These are phyloP conservation scores for Synanthedon tipuliformis DNA, from an alignment of 2,888 invertebrate genomes.

Conservation along the genomic window DNA sequence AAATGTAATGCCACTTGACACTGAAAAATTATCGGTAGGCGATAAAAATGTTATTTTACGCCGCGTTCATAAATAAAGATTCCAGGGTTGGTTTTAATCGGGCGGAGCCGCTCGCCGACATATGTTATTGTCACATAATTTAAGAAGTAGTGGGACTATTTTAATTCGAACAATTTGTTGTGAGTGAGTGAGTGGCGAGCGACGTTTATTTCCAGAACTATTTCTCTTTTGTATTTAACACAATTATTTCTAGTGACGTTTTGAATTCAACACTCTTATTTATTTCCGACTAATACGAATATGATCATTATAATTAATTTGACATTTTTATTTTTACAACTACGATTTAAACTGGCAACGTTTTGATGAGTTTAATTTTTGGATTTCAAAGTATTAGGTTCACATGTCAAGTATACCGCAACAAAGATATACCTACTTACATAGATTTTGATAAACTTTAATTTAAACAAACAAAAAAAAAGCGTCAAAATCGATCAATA, in stretches of 20 bases:
- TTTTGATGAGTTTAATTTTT: too few species aligned
- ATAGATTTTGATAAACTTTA: neutral
- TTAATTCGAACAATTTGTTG: slow-evolving; percentile 49
- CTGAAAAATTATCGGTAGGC: slow-evolving; percentile 31
- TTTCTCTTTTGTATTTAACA: slow-evolving; percentile 13
- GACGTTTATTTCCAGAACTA: slow-evolving; percentile 34
- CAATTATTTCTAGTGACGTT: too few species aligned
- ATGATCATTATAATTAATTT: neutral
- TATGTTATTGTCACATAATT: slow-evolving; percentile 57
- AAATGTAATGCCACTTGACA: slow-evolving; percentile 12
- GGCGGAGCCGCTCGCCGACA: slow-evolving; percentile 26
- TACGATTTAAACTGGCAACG: too few species aligned
- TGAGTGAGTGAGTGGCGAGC: slow-evolving; percentile 13
- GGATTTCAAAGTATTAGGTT: too few species aligned
- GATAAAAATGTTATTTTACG: slow-evolving; percentile 33
- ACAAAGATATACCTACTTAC: too few species aligned
- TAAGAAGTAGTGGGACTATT: slow-evolving; percentile 45
- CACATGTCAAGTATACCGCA: too few species aligned
- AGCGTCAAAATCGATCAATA: too few species aligned
- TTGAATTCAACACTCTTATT: too few species aligned
- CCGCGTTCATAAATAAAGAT: slow-evolving; percentile 38
- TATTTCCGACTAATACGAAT: too few species aligned
- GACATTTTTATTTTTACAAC: neutral
- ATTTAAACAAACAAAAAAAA: too few species aligned
- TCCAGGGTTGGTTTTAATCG: slow-evolving; percentile 33